Evolutionary conservation across 2,113 vertebrate genomes (phyloP).

Genomic region (Indicator indicator): DNA sequence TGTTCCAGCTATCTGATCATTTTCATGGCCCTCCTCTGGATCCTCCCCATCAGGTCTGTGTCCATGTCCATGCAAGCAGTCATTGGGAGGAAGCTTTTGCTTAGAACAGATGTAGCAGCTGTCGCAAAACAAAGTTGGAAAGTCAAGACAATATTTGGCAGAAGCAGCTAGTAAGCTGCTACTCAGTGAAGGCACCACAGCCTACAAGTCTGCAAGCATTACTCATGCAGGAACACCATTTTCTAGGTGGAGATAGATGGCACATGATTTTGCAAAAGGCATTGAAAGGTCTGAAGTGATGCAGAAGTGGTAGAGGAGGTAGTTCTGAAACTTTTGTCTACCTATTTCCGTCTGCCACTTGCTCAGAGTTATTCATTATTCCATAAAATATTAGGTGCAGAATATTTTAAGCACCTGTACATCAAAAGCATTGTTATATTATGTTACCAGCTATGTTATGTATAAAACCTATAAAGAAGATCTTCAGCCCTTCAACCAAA

Average conservation of each 20-base stretch:
- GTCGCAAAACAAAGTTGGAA: neutral
- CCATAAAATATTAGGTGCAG: neutral
- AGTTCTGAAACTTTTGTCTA: neutral
- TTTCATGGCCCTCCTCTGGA: too few relatives aligned
- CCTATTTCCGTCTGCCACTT: neutral
- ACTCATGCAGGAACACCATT: neutral
- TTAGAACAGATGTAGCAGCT: neutral
- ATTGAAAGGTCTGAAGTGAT: neutral
- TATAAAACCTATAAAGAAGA: neutral
- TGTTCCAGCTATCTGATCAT: too few relatives aligned
- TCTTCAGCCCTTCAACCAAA: neutral
- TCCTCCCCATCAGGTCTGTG: too few relatives aligned
- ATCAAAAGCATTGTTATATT: neutral
- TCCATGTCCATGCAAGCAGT: too few relatives aligned
- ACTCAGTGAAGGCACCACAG: neutral
- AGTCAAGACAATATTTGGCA: neutral
- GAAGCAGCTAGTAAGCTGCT: neutral
- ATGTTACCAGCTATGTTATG: neutral
- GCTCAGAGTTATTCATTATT: neutral
- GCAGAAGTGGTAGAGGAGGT: neutral
- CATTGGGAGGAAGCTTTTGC: neutral
- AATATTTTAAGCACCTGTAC: neutral
- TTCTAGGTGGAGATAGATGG: neutral
- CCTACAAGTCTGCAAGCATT: neutral
- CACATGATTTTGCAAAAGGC: neutral